A percentile compares a stretch with the other conserved stretches of the same genome.
phyloP scores from a whole-genome alignment of 2,888 invertebrate genomes.

The Arrhopalites spinosus region DNA sequence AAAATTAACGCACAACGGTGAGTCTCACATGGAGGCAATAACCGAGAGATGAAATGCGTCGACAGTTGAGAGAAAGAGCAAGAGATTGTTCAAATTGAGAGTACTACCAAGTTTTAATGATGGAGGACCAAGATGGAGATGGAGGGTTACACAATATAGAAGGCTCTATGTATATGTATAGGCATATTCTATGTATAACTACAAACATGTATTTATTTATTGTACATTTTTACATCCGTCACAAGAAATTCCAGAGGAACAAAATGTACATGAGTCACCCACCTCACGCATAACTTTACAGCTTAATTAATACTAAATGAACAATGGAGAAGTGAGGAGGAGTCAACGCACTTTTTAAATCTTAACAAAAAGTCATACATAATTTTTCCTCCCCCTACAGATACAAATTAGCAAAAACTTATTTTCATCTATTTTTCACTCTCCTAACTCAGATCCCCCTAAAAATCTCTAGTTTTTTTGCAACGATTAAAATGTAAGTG shows the following conservation, averaged over 20 bases:
- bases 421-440: too few species aligned
- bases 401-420: slow-evolving; percentile 21
- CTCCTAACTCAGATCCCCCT: too few species aligned
- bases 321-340: not conserved
- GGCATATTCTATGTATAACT: too few species aligned
- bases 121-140: not conserved
- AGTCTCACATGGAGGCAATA: slow-evolving; percentile 9
- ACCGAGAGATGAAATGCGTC: slow-evolving; percentile 19
- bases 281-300: slow-evolving; percentile 5
- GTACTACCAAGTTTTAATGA: not conserved
- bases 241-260: not conserved
- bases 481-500: too few species aligned
- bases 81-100: slow-evolving; percentile 3
- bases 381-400: too few species aligned
- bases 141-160: too few species aligned
- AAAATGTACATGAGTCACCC: too few species aligned
- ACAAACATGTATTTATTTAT: too few species aligned
- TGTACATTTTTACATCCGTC: not conserved
- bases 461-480: too few species aligned
- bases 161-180: not conserved
- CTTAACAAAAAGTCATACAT: too few species aligned
- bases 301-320: not conserved
- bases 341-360: slow-evolving; percentile 4
- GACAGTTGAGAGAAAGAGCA: slow-evolving; percentile 7
- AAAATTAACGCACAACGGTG: slow-evolving; percentile 27